Base-by-base conservation (phyloP, 2,113 vertebrate genomes). In the Chamaea fasciata region DNA sequence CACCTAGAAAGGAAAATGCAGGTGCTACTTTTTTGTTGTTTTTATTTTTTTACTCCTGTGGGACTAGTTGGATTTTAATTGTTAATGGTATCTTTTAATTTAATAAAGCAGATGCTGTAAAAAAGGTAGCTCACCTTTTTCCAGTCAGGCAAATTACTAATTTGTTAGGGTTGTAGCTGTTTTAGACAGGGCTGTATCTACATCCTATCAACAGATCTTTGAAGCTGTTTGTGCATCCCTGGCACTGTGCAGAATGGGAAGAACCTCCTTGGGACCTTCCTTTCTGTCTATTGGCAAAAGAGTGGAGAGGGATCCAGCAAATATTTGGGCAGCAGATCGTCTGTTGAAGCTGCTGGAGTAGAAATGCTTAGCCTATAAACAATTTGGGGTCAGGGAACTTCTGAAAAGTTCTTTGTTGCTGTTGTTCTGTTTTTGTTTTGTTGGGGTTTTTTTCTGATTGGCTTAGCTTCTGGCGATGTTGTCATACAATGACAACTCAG, bases 391-490 rank as follows among this genome's bases (percentile, higher is more conserved):
- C 76, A 87, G 64, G 39, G 44, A 88, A 78, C 88, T 81, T 84
- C 89, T 93, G 73, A 82, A 81, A 87, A 77, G 68, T 86, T 81
- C 60, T 83, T 81, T 83, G 39, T 87, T 93, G 86, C 69, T 94
- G 83, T 7, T 95, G 50, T 78, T 70, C 26, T 62, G n/a, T 83
- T 96, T 11, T 18, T 31, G 30, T 52, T 52, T 28, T 30, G 30
- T 31, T 31, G 49, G 24, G 22, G 13, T 26, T 31, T 60, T 33
- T 42, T 31, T 74, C 83, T 50, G 73, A 90, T 84, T 87, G 78
- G 37, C 22, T 86, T 83, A 69, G 59, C 76, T 78, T 77, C 76
- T 89, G 41, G 83, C 4, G 4, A 7, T 53, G 90, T 77, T 91
- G 52, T 81, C 53, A 62, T 64, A 78, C 35, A 65, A 21, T 57